Evolutionary conservation across 2,888 invertebrate species (phyloP).

Genomic region (Drosophila falleni): DNA sequence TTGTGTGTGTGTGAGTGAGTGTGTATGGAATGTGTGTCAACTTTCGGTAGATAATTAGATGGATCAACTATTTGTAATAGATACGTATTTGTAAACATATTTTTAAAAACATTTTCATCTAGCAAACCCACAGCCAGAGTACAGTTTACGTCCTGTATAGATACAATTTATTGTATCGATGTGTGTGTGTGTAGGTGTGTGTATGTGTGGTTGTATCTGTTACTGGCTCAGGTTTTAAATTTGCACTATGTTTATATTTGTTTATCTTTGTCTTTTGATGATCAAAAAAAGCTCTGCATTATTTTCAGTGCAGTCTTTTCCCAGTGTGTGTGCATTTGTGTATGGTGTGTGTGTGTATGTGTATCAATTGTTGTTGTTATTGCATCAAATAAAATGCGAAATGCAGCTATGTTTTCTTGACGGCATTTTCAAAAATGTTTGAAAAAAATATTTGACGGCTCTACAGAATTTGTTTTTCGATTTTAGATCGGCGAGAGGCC

Average conservation of each 20-base stretch:
- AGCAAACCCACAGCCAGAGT: slow-evolving; percentile 75
- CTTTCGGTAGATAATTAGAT: slow-evolving; percentile 74
- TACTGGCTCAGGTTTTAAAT: slow-evolving; percentile 64
- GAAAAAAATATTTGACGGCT: slow-evolving; percentile 68
- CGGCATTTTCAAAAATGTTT: slow-evolving; percentile 61
- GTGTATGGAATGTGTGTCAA: slow-evolving; percentile 65
- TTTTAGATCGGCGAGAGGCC: slow-evolving; percentile 52
- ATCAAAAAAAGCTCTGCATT: slow-evolving; percentile 43
- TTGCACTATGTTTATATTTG: slow-evolving; percentile 69
- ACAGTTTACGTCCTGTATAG: slow-evolving; percentile 76
- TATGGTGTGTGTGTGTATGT: slow-evolving; percentile 33
- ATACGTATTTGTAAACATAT: slow-evolving; percentile 65
- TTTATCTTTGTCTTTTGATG: slow-evolving; percentile 25
- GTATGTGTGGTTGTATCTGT: slow-evolving; percentile 27
- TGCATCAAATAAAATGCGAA: slow-evolving; percentile 45
- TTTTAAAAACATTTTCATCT: slow-evolving; percentile 74
- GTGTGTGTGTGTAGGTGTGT: slow-evolving; percentile 19
- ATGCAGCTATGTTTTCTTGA: slow-evolving; percentile 44
- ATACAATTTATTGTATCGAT: slow-evolving; percentile 12
- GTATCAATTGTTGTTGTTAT: slow-evolving; percentile 21
- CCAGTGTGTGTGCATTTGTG: slow-evolving; percentile 35
- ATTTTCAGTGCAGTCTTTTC: slow-evolving; percentile 33
- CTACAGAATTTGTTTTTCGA: slow-evolving; percentile 44
- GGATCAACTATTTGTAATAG: slow-evolving; percentile 68
- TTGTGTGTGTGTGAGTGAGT: slow-evolving; percentile 14